Percentiles rank a stretch among this genome's conserved stretches.
Evolutionary conservation across 2,888 invertebrate genomes (phyloP).

Genomic region (Oscheius sp.): DNA sequence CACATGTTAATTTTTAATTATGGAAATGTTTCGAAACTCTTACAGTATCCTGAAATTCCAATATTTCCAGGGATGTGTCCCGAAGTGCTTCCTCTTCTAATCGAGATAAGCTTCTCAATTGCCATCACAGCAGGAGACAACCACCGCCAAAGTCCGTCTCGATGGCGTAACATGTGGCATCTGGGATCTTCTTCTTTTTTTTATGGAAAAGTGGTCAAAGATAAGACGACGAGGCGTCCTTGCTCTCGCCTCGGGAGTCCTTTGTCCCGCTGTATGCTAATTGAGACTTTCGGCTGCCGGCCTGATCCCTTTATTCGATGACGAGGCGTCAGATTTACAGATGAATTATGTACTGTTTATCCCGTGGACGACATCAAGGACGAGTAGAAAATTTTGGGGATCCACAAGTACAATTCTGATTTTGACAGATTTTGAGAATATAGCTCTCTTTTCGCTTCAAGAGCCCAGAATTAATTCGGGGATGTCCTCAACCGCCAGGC

Average conservation of each 20-base stretch:
- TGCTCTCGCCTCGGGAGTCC: conserved; percentile 30
- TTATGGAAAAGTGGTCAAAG: background rate
- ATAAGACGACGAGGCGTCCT: conserved; percentile 9
- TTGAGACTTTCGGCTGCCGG: conserved; percentile 35
- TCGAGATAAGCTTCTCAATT: background rate
- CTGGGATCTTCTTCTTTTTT: background rate
- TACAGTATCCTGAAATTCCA: too few relatives aligned
- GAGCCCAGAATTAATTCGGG: too few relatives aligned
- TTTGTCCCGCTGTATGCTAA: conserved; percentile 33
- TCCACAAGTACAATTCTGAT: too few relatives aligned
- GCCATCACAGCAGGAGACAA: conserved; percentile 3
- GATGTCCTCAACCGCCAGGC: background rate
- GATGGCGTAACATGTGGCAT: conserved; percentile 2
- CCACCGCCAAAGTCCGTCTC: background rate
- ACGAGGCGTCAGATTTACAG: conserved; percentile 36
- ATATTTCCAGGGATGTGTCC: too few relatives aligned
- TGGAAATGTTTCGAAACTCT: too few relatives aligned
- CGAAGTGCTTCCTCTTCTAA: too few relatives aligned
- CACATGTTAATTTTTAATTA: too few relatives aligned
- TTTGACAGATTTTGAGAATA: too few relatives aligned
- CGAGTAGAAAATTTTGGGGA: too few relatives aligned
- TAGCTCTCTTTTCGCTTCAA: too few relatives aligned
- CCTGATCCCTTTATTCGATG: conserved; percentile 33
- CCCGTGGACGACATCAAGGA: conserved; percentile 6
- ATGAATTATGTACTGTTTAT: conserved; percentile 37